Base-by-base conservation (phyloP, 1,140 invertebrate genomes). In the Drosophila elegans region DNA sequence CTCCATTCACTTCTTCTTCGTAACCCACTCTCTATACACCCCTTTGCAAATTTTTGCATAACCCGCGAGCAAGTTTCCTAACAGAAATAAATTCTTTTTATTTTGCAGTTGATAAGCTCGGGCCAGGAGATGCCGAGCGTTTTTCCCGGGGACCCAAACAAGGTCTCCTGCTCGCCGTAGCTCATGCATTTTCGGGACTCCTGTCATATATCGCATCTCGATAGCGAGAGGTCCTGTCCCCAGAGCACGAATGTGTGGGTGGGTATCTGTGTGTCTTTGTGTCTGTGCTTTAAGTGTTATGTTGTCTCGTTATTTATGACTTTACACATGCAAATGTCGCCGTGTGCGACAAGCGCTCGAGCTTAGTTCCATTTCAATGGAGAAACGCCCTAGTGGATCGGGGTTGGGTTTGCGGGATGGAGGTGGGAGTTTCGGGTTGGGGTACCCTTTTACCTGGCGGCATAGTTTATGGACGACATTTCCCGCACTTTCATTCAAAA, bases 261-360 rank as follows among this genome's bases (percentile, higher is more conserved):
- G 11, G 29, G 21, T 32, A 10, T 66, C 36, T 76, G 27, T 61
- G 38, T 56, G 41, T 51, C 32, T 64, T 21, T 68, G 51, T 84
- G 49, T 59, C 60, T 67, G 63, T 81, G 45, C 73, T 88, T 83
- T 88, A 89, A 88, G 84, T 88, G 80, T 89, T 88, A 86, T 86
- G 83, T 88, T 88, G 80, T 89, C 84, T 88, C 84, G 84, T 88
- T 88, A 88, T 88, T 88, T 88, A 88, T 88, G 84, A 88, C 84
- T 88, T 88, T 88, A 88, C 84, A 88, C 84, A 88, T 88, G 84
- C 84, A 88, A 88, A 88, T 88, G 80, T 46, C 63, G 64, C 44
- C 68, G 80, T 77, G 84, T 80, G 83, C 83, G 83, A 86, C 83
- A 89, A 86, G 83, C 79, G 79, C 75, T 77, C 56, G 62, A 76